Conservation (phyloP, 2,888 invertebrate species). For the Bursaphelenchus okinawaensis region DNA sequence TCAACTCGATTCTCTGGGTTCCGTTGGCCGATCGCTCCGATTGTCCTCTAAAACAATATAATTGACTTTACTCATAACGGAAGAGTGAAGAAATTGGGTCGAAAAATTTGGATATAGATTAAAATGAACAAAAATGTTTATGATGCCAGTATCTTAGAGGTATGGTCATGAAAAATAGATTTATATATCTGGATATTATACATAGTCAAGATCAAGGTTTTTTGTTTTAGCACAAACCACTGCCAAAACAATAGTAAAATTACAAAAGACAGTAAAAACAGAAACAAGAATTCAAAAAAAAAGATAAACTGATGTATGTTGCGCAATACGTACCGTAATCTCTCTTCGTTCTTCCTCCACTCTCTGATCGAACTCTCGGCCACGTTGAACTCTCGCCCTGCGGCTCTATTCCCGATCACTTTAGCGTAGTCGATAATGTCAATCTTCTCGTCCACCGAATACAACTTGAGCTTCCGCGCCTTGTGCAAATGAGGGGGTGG, state of each 20-base stretch:
- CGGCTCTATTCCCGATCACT: constrained; percentile 42
- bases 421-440: constrained; percentile 44
- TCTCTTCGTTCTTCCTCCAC: constrained; percentile 55
- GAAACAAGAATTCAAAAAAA: background rate
- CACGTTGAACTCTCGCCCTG: constrained; percentile 53
- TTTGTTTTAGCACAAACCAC: too few relatives aligned
- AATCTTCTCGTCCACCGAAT: constrained; percentile 45
- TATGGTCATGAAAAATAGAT: too few relatives aligned
- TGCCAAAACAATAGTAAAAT: background rate
- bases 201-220: too few relatives aligned
- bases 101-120: too few relatives aligned
- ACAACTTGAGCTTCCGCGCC: constrained; percentile 26
- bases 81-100: too few relatives aligned
- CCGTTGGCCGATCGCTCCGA: constrained; percentile 19
- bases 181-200: too few relatives aligned
- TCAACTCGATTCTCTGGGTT: constrained; percentile 18
- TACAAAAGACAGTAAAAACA: background rate
- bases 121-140: too few relatives aligned
- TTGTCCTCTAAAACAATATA: constrained; percentile 18
- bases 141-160: too few relatives aligned
- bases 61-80: too few relatives aligned
- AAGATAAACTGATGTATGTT: too few relatives aligned
- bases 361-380: constrained; percentile 54
- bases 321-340: constrained; percentile 31
- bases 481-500: constrained; percentile 10